Base-by-base conservation (phyloP, 64 coral and sea anemone species). In the Platygyra sinensis region DNA sequence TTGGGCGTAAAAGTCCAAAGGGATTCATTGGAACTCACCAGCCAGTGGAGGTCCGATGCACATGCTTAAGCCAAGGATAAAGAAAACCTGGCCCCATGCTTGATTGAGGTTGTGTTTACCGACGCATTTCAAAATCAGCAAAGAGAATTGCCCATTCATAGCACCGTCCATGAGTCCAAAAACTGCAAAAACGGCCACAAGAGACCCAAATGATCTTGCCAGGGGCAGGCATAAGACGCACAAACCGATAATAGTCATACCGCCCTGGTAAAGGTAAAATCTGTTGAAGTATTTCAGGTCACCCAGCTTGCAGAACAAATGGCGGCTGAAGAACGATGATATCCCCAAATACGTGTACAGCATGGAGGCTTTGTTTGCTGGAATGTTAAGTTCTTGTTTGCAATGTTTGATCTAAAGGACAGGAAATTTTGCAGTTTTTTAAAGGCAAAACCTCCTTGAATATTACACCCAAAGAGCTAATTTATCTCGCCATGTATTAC, bases 141-240 rank as follows among this genome's bases (percentile, higher is more conserved):
- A 54, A 28, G 74, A 31, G 19, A 52, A 18, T 29, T 77, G 75
- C 2, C 81, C 84, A 27, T 38, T 67, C 16, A 79, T 78, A n/a
- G 57, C 52, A 51, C 90, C 90, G 29, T 92, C 90, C 22, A 86
- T 39, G 10, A 92, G 62, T 18, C 90, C 82, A 75, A 92, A 36
- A 22, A 75, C 60, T 17, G 60, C 32, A 30, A 86, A 49, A 30
- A 86, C 62, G 4, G 51, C 17, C 13, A 86, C 10, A 5, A 92
- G 13, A 9, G 75, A 75, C 16, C 6, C 10, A 14, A 77, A 92
- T 17, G 82, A 86, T 15, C 30, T 59, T 20, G 72, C 52, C 10
- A 78, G 33, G 6, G 90, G 90, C 27, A 79, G 59, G 11, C 84
- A 51, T 31, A 78, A 22, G 11, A 86, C 75, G 12, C 72, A 73